A percentile compares a stretch with the other conserved stretches of the same genome.
Conservation (phyloP, 2,797 vertebrate species). For the Pachyuromys duprasi region DNA sequence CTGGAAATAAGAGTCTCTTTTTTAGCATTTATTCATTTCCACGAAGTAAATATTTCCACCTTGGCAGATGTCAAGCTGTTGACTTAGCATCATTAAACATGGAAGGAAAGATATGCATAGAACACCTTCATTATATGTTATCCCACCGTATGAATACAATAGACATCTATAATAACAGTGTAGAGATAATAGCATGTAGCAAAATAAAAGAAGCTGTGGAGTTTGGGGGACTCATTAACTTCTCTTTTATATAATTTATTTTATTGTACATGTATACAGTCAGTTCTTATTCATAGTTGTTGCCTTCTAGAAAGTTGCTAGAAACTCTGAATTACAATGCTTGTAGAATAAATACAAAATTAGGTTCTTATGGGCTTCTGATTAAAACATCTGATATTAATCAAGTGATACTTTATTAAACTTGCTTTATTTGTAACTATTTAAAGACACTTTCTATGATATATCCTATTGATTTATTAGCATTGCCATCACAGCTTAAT, state of each 20-base stretch:
- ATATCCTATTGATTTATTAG: constrained; percentile 52
- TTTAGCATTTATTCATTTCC: constrained; percentile 31
- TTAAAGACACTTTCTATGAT: constrained; percentile 56
- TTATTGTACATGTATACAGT: constrained; percentile 7
- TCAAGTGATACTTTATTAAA: constrained; percentile 12
- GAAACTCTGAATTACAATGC: constrained; percentile 45
- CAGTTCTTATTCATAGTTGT: neutral
- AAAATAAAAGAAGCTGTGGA: constrained; percentile 51
- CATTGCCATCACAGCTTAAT: neutral
- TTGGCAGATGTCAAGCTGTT: neutral
- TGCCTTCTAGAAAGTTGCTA: constrained; percentile 49
- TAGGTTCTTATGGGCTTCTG: constrained; percentile 14
- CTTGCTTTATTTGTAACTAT: constrained; percentile 49
- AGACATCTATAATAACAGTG: constrained; percentile 27
- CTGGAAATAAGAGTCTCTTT: neutral
- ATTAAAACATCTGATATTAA: constrained; percentile 32
- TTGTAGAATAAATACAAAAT: constrained; percentile 41
- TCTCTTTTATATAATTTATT: constrained; percentile 40
- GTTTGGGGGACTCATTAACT: constrained; percentile 31
- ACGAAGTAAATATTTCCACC: constrained; percentile 13
- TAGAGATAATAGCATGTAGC: constrained; percentile 6
- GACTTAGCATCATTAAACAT: neutral
- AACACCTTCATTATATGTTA: neutral
- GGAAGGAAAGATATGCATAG: neutral
- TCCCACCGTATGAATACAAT: neutral